Conservation (phyloP, 2,797 vertebrate species). For the Iguana delicatissima region DNA sequence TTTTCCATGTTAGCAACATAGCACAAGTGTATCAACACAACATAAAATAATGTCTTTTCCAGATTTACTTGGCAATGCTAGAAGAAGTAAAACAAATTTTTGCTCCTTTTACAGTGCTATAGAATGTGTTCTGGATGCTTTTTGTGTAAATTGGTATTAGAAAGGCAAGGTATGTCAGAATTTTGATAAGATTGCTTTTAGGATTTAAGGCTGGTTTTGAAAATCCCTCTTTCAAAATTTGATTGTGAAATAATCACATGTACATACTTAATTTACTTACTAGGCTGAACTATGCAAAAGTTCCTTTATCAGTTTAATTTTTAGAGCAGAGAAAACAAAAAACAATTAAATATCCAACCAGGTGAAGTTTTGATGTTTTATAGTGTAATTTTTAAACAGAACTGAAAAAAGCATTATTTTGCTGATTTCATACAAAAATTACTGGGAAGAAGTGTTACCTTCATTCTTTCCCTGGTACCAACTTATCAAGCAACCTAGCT, state of each 20-base stretch:
- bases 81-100: neutral
- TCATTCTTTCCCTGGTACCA: neutral
- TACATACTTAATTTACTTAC: neutral
- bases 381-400: neutral
- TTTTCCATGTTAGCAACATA: neutral
- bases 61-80: neutral
- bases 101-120: neutral
- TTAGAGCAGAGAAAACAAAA: neutral
- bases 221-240: neutral
- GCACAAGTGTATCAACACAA: neutral
- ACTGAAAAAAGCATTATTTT: neutral
- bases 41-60: accelerated
- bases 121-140: neutral
- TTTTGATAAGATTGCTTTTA: neutral
- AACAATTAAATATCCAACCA: neutral
- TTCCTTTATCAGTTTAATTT: neutral
- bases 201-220: neutral
- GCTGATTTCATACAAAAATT: neutral
- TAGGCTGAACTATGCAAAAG: neutral
- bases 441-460: accelerated
- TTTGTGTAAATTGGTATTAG: neutral
- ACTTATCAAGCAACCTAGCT: neutral
- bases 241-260: neutral
- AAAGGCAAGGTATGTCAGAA: accelerated
- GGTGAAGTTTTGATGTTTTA: neutral